A percentile compares a stretch with the other conserved stretches of the same genome.
Evolutionary conservation across 2,888 invertebrate genomes (phyloP).

Genomic region (Drosophila koepferae): DNA sequence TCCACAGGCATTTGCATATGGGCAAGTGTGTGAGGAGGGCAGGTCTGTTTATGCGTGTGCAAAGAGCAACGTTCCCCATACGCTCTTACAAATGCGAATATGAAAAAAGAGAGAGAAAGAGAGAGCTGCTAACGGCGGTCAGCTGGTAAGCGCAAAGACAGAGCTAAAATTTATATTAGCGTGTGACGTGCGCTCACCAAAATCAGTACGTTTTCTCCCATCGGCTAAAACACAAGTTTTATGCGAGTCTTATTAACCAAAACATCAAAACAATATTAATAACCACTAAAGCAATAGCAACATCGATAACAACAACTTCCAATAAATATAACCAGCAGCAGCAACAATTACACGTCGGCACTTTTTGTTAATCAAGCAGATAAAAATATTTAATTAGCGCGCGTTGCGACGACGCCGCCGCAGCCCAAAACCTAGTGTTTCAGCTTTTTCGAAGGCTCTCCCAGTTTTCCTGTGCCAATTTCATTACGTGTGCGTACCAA

Average conservation of each 20-base stretch:
- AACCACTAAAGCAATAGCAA: constrained; percentile 31
- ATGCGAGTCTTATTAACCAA: constrained; percentile 33
- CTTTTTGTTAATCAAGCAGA: constrained; percentile 55
- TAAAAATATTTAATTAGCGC: constrained; percentile 39
- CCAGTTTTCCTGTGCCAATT: constrained; percentile 38
- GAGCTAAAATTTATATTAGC: constrained; percentile 72
- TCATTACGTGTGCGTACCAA: constrained; percentile 64
- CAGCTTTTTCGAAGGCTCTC: constrained; percentile 44
- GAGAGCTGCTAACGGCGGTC: constrained; percentile 41
- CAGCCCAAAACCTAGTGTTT: constrained; percentile 18
- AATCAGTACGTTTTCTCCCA: constrained; percentile 73
- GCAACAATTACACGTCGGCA: constrained; percentile 49
- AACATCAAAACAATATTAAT: constrained; percentile 24
- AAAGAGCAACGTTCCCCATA: constrained; percentile 34
- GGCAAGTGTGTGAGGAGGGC: constrained; percentile 23
- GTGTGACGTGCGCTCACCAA: constrained; percentile 62
- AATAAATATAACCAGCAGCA: constrained; percentile 6
- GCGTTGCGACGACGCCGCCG: constrained; percentile 37
- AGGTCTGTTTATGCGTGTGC: constrained; percentile 27
- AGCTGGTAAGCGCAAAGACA: constrained; percentile 46
- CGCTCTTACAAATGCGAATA: constrained; percentile 35
- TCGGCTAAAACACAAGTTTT: constrained; percentile 58
- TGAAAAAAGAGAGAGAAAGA: constrained; percentile 17
- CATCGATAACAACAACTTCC: constrained; percentile 33
- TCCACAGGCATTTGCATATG: constrained; percentile 33